Base-by-base conservation (phyloP, 1,140 invertebrate species). In the Caenorhabditis brenneri region DNA sequence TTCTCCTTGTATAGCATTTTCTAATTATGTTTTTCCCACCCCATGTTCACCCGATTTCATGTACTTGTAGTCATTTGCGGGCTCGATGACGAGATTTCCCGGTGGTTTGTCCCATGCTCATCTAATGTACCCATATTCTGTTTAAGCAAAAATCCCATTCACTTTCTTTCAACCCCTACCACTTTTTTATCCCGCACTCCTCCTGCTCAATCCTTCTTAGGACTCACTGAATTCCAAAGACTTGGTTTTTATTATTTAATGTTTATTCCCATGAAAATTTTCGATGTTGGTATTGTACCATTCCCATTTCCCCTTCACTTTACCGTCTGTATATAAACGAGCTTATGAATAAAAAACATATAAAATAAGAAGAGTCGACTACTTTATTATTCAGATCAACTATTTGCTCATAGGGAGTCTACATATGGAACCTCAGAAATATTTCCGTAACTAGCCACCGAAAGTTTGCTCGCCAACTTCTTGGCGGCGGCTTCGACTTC, bases 391-490 rank as follows among this genome's bases (percentile, higher is more conserved):
- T 74, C 15, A 65, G 9, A 27, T 65, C 9, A 22, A 7, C 31
- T 22, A 65, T 19, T 36, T 36, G 24, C 24, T 79, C 48, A 90
- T n/a, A 90, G 80, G 24, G 88, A 65, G 83, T 90, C 89, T 9
- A 87, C 74, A 60, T 91, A 91, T 29, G 89, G 90, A 39, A 90
- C 87, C 31, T 89, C 80, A 22, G 83, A 24, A 46, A 91, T 82
- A 36, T 82, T 80, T 55, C 89, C 89, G 29, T 89, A 90, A 22
- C 88, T 82, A 22, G 90, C 86, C 65, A 90, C 36, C 5, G 89
- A 90, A 15, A 88, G 82, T 78, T 91, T 90, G 29, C 81, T 78
- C 9, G 83, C 80, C n/a, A 90, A 15, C 27, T 79, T 87, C 49
- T 86, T 69, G 22, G 90, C 90, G 27, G 89, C 89, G 0, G 80